These are phyloP conservation scores for Gymnodraco acuticeps DNA, from an alignment of 2,797 vertebrate species.

Conservation along the genomic window DNA sequence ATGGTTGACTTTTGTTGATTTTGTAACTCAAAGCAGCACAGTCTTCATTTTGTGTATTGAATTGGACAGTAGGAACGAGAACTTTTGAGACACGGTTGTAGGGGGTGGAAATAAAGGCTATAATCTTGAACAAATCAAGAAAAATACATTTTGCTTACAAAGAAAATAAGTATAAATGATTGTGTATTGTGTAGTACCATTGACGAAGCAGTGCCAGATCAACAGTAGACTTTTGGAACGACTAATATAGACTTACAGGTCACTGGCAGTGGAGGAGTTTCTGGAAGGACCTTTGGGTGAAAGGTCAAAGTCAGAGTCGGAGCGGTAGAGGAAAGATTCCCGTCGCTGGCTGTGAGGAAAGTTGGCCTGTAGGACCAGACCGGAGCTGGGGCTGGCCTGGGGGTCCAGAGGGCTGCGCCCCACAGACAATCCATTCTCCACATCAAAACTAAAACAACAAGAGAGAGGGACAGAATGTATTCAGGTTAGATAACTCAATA, in stretches of 20 bases:
- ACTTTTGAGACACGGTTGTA: neutral
- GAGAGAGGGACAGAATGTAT: constrained; percentile 19
- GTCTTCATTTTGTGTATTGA: neutral
- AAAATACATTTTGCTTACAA: neutral
- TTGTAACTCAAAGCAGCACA: neutral
- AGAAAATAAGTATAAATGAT: neutral
- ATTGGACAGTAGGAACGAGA: neutral
- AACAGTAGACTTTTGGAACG: neutral
- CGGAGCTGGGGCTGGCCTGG: constrained; percentile 87
- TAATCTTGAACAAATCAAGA: neutral
- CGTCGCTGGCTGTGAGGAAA: constrained; percentile 91
- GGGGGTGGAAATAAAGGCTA: neutral
- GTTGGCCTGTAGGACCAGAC: constrained; percentile 86
- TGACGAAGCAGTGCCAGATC: neutral
- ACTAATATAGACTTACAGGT: constrained; percentile 87
- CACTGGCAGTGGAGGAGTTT: constrained; percentile 91
- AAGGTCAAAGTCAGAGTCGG: constrained; percentile 94
- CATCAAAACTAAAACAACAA: constrained; percentile 87
- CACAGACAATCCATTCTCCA: constrained; percentile 90
- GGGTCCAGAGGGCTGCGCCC: constrained; percentile 86
- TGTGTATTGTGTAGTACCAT: neutral
- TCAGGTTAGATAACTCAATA: neutral
- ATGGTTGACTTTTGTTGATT: no score
- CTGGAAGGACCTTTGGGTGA: constrained; percentile 91
- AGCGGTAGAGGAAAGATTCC: constrained; percentile 96